Percentiles rank a stretch among this genome's conserved stretches.
These are phyloP conservation scores for Agriopis marginaria DNA, from an alignment of 2,888 invertebrate genomes.

Conservation along the genomic window DNA sequence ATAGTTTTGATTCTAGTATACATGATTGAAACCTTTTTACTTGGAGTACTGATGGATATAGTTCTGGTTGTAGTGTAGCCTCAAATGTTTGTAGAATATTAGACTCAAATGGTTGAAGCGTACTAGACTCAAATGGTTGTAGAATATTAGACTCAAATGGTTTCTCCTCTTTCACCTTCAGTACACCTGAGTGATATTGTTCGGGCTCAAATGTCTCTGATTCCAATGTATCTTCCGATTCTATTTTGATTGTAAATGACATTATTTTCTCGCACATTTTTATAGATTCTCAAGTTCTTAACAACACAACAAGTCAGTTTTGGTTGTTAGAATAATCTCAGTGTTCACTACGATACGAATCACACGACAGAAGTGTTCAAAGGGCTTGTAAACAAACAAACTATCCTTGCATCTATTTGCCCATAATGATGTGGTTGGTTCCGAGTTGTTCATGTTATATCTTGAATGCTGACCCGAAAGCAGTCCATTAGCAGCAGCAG, in stretches of 20 bases:
- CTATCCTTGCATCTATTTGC: no score
- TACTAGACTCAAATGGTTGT: not conserved
- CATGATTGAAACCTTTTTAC: not conserved
- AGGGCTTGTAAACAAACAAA: not conserved
- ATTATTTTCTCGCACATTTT: slow-evolving; percentile 1
- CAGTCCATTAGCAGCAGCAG: no score
- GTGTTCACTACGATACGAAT: not conserved
- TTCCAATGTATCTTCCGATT: not conserved
- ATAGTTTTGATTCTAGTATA: not conserved
- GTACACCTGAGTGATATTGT: not conserved
- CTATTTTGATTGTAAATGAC: not conserved
- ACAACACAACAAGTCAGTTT: not conserved
- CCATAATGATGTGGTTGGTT: no score
- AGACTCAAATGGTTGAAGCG: not conserved
- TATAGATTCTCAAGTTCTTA: not conserved
- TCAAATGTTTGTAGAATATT: not conserved
- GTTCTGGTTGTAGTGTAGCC: not conserved
- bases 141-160: not conserved
- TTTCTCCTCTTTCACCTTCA: not conserved
- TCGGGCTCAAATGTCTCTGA: not conserved
- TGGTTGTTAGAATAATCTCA: not conserved
- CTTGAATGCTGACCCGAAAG: no score
- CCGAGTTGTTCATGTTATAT: no score
- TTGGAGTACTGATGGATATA: not conserved
- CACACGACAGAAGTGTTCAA: not conserved